Base-by-base conservation (phyloP, 1,140 invertebrate genomes). In the Stenopsyche tienmushanensis region DNA sequence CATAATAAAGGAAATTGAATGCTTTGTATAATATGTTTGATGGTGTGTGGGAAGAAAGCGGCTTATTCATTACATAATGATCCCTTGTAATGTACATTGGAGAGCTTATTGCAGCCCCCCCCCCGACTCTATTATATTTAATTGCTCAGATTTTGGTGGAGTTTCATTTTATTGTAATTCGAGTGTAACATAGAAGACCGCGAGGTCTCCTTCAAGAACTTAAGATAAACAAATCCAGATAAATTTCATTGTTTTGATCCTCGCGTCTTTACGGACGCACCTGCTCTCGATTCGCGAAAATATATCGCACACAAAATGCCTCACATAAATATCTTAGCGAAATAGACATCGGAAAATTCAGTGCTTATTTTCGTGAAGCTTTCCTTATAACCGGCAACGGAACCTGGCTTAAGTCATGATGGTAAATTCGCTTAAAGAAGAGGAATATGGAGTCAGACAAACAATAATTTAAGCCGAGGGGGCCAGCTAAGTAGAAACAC, bases 221-320 rank as follows among this genome's bases (percentile, higher is more conserved):
- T 42, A 29, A 60, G 57, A 47, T 47, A 47, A 47, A 49, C 57
- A 69, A 69, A 69, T 69, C 66, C 66, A 69, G 66, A 69, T 69
- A 69, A 69, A 69, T 69, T 65, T 69, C 55, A 69, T 69, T 62
- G 66, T 62, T 65, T 64, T 69, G 66, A 69, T 69, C 62, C 66
- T 20, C 26, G 29, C 24, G 55, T 55, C 62, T 64, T 65, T 64
- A 47, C 39, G 21, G 55, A 34, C 34, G 47, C 66, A 69, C 66
- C 66, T 69, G 66, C 49, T 54, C 50, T 55, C 62, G 54, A 57
- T 42, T 57, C 54, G 29, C 25, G 50, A 47, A 64, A 54, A 62
- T 64, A 53, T 63, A 63, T 57, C 42, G 59, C 29, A 13, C 58
- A 49, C 23, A 57, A 57, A 57, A 21, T 42, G 34, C 34, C 41